Evolutionary conservation across 2,113 vertebrate genomes (phyloP).

Genomic region (Porphyrio hochstetteri): DNA sequence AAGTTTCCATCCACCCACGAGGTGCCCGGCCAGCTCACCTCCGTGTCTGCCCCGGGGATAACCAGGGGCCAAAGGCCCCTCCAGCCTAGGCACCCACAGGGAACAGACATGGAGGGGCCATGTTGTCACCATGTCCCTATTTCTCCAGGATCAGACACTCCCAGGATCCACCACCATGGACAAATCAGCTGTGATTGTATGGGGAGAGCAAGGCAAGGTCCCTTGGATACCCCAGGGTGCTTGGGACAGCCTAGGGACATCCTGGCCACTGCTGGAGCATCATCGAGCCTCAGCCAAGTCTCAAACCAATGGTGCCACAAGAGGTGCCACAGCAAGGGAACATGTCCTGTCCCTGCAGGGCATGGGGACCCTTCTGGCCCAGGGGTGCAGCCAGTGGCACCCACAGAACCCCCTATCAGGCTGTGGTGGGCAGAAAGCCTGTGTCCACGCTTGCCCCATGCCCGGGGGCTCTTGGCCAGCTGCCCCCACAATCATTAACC

Average conservation of each 20-base stretch:
- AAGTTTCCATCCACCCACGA: constrained; percentile 47
- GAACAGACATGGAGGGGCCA: neutral
- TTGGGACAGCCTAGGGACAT: neutral
- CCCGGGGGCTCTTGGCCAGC: neutral
- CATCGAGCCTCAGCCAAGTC: neutral
- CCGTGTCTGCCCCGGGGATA: neutral
- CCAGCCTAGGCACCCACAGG: neutral
- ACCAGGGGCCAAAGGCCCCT: neutral
- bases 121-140: accelerated
- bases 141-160: neutral
- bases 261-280: neutral
- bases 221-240: neutral
- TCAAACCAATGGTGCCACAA: neutral
- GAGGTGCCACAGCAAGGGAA: neutral
- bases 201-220: neutral
- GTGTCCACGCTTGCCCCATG: neutral
- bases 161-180: neutral
- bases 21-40: neutral
- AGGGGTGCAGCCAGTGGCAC: neutral
- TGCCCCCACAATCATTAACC: constrained; percentile 63
- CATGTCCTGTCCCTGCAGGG: neutral
- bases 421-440: neutral
- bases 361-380: neutral
- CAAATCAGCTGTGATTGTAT: neutral
- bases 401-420: neutral